Evolutionary conservation across 2,113 vertebrate genomes (phyloP).

Genomic region (Syngnathus floridae): DNA sequence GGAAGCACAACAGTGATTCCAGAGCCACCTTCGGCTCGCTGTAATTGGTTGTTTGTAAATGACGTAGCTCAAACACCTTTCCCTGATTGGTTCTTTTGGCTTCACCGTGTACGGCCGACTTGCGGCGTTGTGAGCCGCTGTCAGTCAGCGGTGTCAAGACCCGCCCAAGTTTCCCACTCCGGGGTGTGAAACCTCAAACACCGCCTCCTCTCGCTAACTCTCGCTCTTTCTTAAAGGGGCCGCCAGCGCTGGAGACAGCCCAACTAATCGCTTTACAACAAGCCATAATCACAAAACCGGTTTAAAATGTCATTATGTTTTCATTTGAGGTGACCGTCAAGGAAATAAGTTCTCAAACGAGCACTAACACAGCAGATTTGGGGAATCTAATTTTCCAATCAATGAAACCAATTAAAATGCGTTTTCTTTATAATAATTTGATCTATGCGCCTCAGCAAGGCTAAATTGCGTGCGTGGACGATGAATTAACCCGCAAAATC

Average conservation of each 20-base stretch:
- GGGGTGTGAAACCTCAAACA: conserved; percentile 79
- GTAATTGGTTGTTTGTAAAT: conserved; percentile 52
- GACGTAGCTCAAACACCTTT: background rate
- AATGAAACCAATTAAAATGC: too few relatives aligned
- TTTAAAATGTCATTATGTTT: conserved; percentile 28
- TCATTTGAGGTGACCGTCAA: conserved; percentile 22
- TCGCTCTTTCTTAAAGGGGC: conserved; percentile 78
- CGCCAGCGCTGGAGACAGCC: conserved; percentile 28
- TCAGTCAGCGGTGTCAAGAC: conserved; percentile 65
- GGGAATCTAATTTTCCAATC: too few relatives aligned
- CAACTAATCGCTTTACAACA: conserved; percentile 62
- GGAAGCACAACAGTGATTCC: conserved; percentile 69
- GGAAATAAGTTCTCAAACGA: background rate
- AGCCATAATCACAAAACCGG: conserved; percentile 57
- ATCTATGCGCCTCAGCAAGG: too few relatives aligned
- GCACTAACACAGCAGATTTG: too few relatives aligned
- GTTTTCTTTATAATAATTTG: too few relatives aligned
- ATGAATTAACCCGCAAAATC: too few relatives aligned
- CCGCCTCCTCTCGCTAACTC: conserved; percentile 66
- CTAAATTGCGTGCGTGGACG: too few relatives aligned
- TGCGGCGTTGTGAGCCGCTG: conserved; percentile 41
- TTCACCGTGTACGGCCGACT: conserved; percentile 19
- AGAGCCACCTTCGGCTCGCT: conserved; percentile 39
- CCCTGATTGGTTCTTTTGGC: conserved; percentile 46
- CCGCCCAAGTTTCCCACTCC: conserved; percentile 80